Base-by-base conservation (phyloP, 2,113 vertebrate species). In the Psettodes erumei region DNA sequence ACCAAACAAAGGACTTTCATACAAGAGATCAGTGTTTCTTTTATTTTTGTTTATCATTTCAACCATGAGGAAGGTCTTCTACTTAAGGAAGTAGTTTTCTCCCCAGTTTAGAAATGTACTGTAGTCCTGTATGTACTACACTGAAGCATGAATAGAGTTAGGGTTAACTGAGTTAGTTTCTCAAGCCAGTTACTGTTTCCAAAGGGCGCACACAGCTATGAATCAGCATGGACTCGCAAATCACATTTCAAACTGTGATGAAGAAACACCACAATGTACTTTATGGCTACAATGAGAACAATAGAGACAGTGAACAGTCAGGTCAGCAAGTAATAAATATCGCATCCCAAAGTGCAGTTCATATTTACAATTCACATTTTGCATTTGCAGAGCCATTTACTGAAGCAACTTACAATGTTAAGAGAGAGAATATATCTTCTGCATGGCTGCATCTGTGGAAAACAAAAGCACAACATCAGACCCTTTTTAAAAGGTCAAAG, bases 111-210 rank as follows among this genome's bases (percentile, higher is more conserved):
- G n/a, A n/a, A n/a, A n/a, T n/a, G n/a, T n/a, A n/a, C n/a, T n/a
- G n/a, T n/a, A n/a, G n/a, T n/a, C n/a, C n/a, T n/a, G n/a, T n/a
- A n/a, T n/a, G n/a, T n/a, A n/a, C n/a, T n/a, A n/a, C n/a, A n/a
- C n/a, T n/a, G n/a, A n/a, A n/a, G n/a, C n/a, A n/a, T n/a, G n/a
- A n/a, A n/a, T n/a, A n/a, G n/a, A n/a, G n/a, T n/a, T n/a, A n/a
- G n/a, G n/a, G n/a, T n/a, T n/a, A n/a, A n/a, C n/a, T n/a, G n/a
- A 32, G 45, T 48, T 33, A 37, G 13, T 55, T 45, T 37, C 35
- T 54, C 16, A 60, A 73, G 47, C 37, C 62, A 79, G 54, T 61
- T 66, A 68, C 37, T 40, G 47, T 63, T 74, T 81, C 40, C 71
- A 2, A 32, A 47, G 60, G 68, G 50, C 35, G 13, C 45, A 67